phyloP scores from a whole-genome alignment of 2,797 vertebrate genomes.

The Alauda arvensis region DNA sequence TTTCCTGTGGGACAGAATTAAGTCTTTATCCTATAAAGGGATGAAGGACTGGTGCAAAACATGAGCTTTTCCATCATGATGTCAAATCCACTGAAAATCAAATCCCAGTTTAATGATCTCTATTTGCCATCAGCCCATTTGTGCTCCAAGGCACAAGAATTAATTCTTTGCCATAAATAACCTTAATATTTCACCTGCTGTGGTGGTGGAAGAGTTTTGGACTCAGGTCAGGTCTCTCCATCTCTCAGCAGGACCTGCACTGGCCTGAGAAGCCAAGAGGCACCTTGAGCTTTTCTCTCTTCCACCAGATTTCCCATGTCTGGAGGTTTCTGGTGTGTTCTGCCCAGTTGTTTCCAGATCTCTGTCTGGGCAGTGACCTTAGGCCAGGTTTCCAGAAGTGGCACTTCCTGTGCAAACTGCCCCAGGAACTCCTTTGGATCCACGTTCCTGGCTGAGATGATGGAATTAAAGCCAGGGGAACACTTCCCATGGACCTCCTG shows the following conservation, averaged over 20 bases:
- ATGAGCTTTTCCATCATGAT: rapidly evolving
- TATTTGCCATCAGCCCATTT: background rate
- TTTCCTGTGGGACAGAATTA: background rate
- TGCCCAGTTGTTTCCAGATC: background rate
- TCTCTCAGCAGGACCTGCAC: rapidly evolving
- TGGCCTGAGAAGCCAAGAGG: background rate
- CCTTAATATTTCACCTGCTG: background rate
- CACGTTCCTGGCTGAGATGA: rapidly evolving
- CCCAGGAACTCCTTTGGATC: background rate
- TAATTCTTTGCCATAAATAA: background rate
- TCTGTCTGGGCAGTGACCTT: background rate
- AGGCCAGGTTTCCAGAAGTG: background rate
- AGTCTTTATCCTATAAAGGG: background rate
- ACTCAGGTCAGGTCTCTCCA: background rate
- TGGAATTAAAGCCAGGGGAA: background rate
- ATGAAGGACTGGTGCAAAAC: background rate
- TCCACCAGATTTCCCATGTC: background rate
- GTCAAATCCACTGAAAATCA: background rate
- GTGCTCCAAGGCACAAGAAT: rapidly evolving
- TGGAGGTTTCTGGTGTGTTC: background rate
- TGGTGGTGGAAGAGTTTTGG: background rate
- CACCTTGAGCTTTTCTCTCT: background rate
- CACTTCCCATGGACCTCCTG: rapidly evolving
- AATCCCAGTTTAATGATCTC: rapidly evolving
- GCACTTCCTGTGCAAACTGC: background rate